Base-by-base conservation (phyloP, 2,113 vertebrate genomes). In the Gopherus flavomarginatus region DNA sequence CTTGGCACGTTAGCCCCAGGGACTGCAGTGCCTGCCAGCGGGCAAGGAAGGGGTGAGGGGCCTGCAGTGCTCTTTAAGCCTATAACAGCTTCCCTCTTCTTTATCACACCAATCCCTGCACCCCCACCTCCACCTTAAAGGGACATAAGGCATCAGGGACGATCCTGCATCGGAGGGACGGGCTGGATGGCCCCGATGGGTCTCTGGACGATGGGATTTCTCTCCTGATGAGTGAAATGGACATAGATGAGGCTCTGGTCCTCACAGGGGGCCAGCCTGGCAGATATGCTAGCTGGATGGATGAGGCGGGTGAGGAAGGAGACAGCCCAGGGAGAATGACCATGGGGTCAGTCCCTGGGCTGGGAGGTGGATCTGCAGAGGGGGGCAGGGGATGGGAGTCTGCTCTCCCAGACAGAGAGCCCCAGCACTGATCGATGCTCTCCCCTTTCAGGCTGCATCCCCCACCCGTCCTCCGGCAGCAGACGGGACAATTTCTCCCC, bases 371-470 rank as follows among this genome's bases (percentile, higher is more conserved):
- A 14, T 13, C 4, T 47, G 13, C 42, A 47, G 75, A 47, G 5
- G 3, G 42, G 11, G 26, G 24, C 6, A 6, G 75, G 75, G 22
- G 11, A 42, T 42, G 69, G 69, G 69, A 38, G n/a, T 38, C 69
- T 5, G 24, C 38, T 78, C 38, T 47, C 75, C 75, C 21, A 42
- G 24, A 13, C 42, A 7, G 24, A 42, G 14, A 44, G 72, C 42
- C 75, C 42, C 38, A 2, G 27, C 75, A 42, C 75, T 78, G 75
- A 78, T 26, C 3, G 42, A 78, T 85, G 83, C 42, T 81, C 83
- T 87, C 97, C 54, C 95, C 96, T 97, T 96, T 44, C 93, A 97
- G 97, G 95, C 94, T 92, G 87, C 80, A 50, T 14, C 85, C 91
- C 56, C 52, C 0, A 80, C 17, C 0, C 19, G 80, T 53, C 81